Evolutionary conservation across 2,888 invertebrate species (phyloP), one percentile per base, ranked within the genome.

Genomic region (Drosophila koepferae): DNA sequence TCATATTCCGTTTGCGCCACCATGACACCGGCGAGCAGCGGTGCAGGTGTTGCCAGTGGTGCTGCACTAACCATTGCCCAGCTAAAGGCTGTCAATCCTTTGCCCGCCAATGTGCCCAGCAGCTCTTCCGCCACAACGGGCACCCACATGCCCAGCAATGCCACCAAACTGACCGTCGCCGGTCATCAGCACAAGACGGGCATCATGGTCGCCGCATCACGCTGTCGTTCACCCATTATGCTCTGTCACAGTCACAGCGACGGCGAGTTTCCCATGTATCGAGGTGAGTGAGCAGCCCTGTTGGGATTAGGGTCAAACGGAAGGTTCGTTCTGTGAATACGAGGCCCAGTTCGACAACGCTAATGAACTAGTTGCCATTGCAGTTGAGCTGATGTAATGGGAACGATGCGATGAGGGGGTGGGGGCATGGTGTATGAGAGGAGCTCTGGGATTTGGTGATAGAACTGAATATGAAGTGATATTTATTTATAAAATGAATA

Each of bases 161-260:
- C 46, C n/a, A 81, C 68, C 9, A 74, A 90, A 36, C 82, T 90
- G 28, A 86, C 80, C 61, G 82, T 89, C 7, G 76, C 77, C 49
- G 74, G 81, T 14, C 79, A 84, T 49, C 28, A 28, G 28, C 90
- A 89, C 62, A 87, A 83, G 63, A 81, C 88, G 2, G 91, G 91
- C 62, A 86, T 83, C 59, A 61, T 82, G 71, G 86, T 90, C 12
- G 90, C 86, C 93, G 94, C 92, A 44, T 94, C 95, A 92, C 95
- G 95, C 93, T 95, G 95, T 92, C 95, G 95, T 93, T 95, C 95
- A 93, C 95, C 95, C 92, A 96, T 97, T 95, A 96, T 97, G 96
- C 94, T 97, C 92, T 97, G 96, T 82, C 97, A 97, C 94, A 97
- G 97, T 93, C 96, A 96, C 94, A 97, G 97, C 93, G 97, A 97